Conservation (phyloP, 2,797 vertebrate species). For the Tympanoctomys barrerae region DNA sequence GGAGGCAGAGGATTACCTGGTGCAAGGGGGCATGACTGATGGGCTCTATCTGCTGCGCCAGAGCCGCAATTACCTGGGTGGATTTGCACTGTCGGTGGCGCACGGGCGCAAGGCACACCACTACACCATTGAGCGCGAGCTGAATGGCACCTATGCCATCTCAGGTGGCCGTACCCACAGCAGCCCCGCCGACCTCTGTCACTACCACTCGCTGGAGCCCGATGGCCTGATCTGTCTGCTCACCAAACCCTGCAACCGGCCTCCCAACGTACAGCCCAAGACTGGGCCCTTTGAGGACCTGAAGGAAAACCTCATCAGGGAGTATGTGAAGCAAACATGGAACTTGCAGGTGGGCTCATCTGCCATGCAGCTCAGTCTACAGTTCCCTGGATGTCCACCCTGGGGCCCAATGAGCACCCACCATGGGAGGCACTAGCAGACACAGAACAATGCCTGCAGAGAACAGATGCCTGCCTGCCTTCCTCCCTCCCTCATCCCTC, state of each 20-base stretch:
- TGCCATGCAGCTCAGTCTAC: not conserved
- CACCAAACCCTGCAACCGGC: conserved; percentile 93
- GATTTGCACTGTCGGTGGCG: conserved; percentile 95
- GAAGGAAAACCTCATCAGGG: conserved; percentile 96
- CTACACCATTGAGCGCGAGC: conserved; percentile 96
- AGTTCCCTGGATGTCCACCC: not conserved
- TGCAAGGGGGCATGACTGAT: conserved; percentile 89
- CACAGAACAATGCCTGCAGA: not conserved
- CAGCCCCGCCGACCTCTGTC: conserved; percentile 93
- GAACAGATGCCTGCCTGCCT: not conserved
- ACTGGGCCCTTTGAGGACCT: conserved; percentile 97
- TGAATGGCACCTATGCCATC: conserved; percentile 94
- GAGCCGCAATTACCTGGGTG: conserved; percentile 96
- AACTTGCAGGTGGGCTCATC: conserved; percentile 90
- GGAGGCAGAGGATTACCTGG: conserved; percentile 94
- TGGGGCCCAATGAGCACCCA: not conserved
- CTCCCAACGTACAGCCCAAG: conserved; percentile 94
- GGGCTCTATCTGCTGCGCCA: conserved; percentile 94
- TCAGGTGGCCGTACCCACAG: conserved; percentile 94
- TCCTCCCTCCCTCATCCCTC: too few relatives aligned
- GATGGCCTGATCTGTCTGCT: conserved; percentile 96
- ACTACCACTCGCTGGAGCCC: conserved; percentile 93
- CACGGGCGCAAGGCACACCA: conserved; percentile 92
- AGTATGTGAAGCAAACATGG: conserved; percentile 97
- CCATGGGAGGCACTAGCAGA: too few relatives aligned